These are phyloP conservation scores for Cosmia trapezina DNA, from an alignment of 2,888 invertebrate species.

Conservation along the genomic window DNA sequence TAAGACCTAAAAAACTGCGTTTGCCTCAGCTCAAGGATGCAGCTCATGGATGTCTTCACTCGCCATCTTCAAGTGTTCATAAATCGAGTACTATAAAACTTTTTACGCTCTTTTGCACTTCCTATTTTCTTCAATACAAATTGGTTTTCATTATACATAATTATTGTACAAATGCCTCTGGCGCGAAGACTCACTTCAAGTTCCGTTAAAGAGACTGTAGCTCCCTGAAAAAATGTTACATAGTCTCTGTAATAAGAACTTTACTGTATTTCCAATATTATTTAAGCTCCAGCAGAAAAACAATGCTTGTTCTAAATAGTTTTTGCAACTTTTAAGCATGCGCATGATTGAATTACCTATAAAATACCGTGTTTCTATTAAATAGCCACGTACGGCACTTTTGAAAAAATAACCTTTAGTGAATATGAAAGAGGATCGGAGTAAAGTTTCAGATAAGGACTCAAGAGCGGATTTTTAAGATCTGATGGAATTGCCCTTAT, in stretches of 20 bases:
- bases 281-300: no score
- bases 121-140: constrained; percentile 13
- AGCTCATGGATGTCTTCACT: not conserved
- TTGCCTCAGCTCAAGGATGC: not conserved
- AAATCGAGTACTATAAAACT: not conserved
- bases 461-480: not conserved
- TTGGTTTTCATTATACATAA: constrained; percentile 27
- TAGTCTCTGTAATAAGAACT: no score
- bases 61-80: not conserved
- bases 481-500: not conserved
- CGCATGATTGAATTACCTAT: constrained; percentile 18
- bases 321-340: constrained; percentile 12
- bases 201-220: constrained; percentile 10
- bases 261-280: no score
- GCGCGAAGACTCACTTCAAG: not conserved
- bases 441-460: no score
- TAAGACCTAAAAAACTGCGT: not conserved
- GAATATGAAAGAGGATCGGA: not conserved
- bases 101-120: not conserved
- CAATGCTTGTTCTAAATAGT: not conserved
- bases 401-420: not conserved
- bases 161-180: constrained; percentile 9
- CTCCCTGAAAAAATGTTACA: no score
- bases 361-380: not conserved
- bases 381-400: not conserved